These are phyloP conservation scores for Battus philenor DNA, from an alignment of 1,140 invertebrate species.

Conservation along the genomic window DNA sequence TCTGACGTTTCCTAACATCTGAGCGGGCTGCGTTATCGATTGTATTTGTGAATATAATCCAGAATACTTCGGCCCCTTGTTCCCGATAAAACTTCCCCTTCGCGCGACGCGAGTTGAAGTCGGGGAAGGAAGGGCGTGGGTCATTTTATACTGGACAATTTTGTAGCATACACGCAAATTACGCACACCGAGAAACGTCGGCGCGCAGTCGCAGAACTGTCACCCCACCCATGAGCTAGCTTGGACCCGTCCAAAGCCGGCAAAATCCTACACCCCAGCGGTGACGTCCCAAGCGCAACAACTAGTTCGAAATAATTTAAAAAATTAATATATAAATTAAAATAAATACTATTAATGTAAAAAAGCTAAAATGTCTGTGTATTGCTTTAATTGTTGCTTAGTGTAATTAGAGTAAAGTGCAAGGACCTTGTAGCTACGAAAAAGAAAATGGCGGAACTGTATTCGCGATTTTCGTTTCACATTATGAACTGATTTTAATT, in stretches of 20 bases:
- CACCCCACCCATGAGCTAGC: slow-evolving; percentile 57
- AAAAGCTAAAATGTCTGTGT: slow-evolving; percentile 34
- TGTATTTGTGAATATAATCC: slow-evolving; percentile 60
- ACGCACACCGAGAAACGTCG: slow-evolving; percentile 42
- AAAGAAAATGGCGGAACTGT: slow-evolving; percentile 55
- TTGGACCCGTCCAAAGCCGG: slow-evolving; percentile 48
- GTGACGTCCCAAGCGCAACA: slow-evolving; percentile 60
- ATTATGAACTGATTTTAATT: slow-evolving; percentile 18
- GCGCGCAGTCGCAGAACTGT: slow-evolving; percentile 51
- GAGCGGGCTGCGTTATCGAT: slow-evolving; percentile 67
- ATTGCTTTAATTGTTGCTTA: slow-evolving; percentile 57
- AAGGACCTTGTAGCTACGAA: slow-evolving; percentile 17
- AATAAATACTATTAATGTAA: slow-evolving; percentile 35
- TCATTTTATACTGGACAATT: slow-evolving; percentile 28
- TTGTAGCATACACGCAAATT: slow-evolving; percentile 47
- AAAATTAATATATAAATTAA: slow-evolving; percentile 29
- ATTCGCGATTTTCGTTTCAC: slow-evolving; percentile 19
- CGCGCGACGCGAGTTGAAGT: not conserved
- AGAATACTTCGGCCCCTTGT: slow-evolving; percentile 33
- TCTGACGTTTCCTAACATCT: slow-evolving; percentile 66
- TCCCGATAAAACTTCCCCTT: slow-evolving; percentile 32
- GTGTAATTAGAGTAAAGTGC: slow-evolving; percentile 37
- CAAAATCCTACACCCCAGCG: slow-evolving; percentile 60
- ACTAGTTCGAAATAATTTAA: slow-evolving; percentile 36
- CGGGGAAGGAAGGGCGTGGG: slow-evolving; percentile 30